phyloP scores from a whole-genome alignment of 2,797 vertebrate species.

The Lophotriccus pileatus region DNA sequence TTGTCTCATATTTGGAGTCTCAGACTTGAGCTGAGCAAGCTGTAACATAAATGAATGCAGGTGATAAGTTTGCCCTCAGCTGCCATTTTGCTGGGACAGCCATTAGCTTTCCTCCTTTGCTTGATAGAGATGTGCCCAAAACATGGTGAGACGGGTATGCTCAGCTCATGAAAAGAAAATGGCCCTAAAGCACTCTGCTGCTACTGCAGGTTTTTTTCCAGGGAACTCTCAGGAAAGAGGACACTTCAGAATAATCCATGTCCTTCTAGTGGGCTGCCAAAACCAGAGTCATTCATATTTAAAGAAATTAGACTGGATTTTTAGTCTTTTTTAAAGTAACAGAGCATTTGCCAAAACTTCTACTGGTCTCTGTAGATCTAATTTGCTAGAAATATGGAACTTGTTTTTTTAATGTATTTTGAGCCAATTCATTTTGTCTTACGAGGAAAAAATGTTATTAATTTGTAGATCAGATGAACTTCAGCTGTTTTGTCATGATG shows the following conservation, averaged over 20 bases:
- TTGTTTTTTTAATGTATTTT: neutral
- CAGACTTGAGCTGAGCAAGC: neutral
- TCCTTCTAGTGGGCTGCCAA: neutral
- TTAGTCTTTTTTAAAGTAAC: neutral
- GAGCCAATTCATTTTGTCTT: neutral
- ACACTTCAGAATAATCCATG: neutral
- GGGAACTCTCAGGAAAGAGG: neutral
- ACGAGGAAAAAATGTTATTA: neutral
- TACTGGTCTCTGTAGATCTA: neutral
- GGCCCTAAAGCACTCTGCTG: neutral
- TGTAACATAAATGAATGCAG: neutral
- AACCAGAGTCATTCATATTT: neutral
- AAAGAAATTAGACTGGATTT: neutral
- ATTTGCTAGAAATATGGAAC: neutral
- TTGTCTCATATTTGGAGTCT: neutral
- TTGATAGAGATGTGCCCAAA: neutral
- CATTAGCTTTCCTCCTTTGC: neutral
- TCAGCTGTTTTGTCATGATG: accelerated
- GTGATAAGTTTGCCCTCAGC: neutral
- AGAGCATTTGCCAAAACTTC: neutral
- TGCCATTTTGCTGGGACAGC: neutral
- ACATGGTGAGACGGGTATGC: neutral
- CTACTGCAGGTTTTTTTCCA: neutral
- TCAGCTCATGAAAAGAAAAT: neutral
- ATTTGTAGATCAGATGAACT: neutral